A percentile compares a stretch with the other conserved stretches of the same genome.
phyloP scores from a whole-genome alignment of 1,140 invertebrate genomes.

The Eufriesea mexicana region DNA sequence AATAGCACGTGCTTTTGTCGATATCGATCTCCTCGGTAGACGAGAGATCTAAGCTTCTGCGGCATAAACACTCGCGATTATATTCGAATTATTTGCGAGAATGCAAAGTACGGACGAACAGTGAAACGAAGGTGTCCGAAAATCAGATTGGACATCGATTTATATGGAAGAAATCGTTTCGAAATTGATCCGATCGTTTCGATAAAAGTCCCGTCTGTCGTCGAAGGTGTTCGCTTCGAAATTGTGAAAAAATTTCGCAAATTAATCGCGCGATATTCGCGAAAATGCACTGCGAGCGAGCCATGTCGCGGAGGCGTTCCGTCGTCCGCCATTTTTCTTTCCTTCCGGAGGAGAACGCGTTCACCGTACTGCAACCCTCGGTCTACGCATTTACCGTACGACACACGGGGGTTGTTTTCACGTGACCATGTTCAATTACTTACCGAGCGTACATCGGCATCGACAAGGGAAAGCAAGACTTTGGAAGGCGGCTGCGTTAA shows the following conservation, averaged over 20 bases:
- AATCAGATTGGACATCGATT: too few relatives aligned
- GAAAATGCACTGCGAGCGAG: not conserved
- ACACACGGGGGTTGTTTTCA: slow-evolving; percentile 57
- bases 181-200: not conserved
- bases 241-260: not conserved
- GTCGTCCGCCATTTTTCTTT: slow-evolving; percentile 65
- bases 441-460: slow-evolving; percentile 31
- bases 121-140: not conserved
- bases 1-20: not conserved
- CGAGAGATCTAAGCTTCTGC: not conserved
- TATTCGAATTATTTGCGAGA: not conserved
- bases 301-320: slow-evolving; percentile 58
- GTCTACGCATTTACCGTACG: slow-evolving; percentile 29
- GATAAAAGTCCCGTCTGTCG: not conserved
- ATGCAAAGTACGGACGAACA: not conserved
- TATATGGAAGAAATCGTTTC: not conserved
- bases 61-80: not conserved
- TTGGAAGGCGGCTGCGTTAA: slow-evolving; percentile 51
- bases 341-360: slow-evolving; percentile 55
- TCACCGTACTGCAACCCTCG: slow-evolving; percentile 54
- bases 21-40: not conserved
- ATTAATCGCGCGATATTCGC: not conserved
- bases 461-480: slow-evolving; percentile 49
- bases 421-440: slow-evolving; percentile 64
- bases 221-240: not conserved